Conservation (phyloP, 2,888 invertebrate species). For the Troides helena region DNA sequence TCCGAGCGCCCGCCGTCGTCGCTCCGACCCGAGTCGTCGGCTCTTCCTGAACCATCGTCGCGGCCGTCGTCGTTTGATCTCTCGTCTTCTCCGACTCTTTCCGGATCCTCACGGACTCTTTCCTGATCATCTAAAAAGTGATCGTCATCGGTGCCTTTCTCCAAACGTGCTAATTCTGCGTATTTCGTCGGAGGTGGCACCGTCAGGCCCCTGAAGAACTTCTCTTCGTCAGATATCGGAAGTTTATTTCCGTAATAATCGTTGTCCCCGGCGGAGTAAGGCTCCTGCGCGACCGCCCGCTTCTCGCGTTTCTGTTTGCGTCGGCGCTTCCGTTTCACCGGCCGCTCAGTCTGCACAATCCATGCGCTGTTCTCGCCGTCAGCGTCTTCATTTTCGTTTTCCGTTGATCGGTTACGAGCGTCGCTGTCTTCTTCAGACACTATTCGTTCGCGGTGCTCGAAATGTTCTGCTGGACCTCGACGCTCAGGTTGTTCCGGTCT, state of each 20-base stretch:
- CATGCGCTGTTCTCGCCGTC: conserved; percentile 55
- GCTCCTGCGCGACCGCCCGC: conserved; percentile 47
- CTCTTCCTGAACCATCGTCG: conserved; percentile 37
- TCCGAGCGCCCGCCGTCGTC: conserved; percentile 31
- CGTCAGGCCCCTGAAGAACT: conserved; percentile 52
- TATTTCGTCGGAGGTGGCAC: conserved; percentile 63
- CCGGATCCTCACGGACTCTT: conserved; percentile 56
- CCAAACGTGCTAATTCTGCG: conserved; percentile 56
- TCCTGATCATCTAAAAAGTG: conserved; percentile 62
- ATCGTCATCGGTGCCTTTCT: conserved; percentile 43
- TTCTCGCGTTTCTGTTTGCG: conserved; percentile 56
- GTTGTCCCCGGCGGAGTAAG: conserved; percentile 56
- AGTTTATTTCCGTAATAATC: conserved; percentile 66
- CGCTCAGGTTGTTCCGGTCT: conserved; percentile 46
- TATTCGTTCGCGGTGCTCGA: conserved; percentile 42
- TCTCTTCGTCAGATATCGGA: conserved; percentile 64
- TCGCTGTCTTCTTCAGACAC: conserved; percentile 45
- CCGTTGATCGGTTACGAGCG: conserved; percentile 32
- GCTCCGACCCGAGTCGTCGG: conserved; percentile 33
- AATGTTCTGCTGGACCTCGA: conserved; percentile 44
- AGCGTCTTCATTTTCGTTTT: conserved; percentile 43
- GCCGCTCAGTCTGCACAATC: conserved; percentile 50
- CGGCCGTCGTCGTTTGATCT: conserved; percentile 42
- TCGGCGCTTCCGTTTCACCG: conserved; percentile 50
- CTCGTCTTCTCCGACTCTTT: conserved; percentile 40